phyloP scores from a whole-genome alignment of 2,797 vertebrate species.

The Somateria mollissima region DNA sequence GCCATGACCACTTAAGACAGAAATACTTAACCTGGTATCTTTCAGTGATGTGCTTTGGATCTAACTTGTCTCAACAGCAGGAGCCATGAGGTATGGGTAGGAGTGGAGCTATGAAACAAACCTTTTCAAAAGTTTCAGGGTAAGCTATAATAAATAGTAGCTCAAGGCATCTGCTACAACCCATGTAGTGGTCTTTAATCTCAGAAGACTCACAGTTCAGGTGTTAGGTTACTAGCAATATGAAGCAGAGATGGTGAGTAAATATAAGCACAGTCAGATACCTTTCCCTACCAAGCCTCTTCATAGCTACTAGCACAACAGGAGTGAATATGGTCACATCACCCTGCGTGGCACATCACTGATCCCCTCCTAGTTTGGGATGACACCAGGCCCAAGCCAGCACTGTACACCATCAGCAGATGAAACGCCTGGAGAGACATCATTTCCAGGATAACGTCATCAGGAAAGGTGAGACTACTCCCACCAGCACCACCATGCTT shows the following conservation, averaged over 20 bases:
- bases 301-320: neutral
- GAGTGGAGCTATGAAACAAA: neutral
- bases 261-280: neutral
- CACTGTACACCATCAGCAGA: neutral
- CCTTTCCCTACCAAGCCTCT: neutral
- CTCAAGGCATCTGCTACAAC: neutral
- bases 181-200: neutral
- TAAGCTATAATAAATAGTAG: neutral
- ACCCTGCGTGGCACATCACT: fast-evolving
- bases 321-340: neutral
- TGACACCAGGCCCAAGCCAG: neutral
- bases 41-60: neutral
- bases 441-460: fast-evolving
- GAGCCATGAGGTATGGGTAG: neutral
- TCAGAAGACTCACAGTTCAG: neutral
- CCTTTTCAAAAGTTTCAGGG: neutral
- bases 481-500: neutral
- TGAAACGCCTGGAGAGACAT: neutral
- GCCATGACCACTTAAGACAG: neutral
- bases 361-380: neutral
- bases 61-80: neutral
- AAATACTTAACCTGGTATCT: neutral
- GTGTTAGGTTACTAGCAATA: slow-evolving; percentile 33
- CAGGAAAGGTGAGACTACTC: neutral
- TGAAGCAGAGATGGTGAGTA: slow-evolving; percentile 38